Percentiles rank a stretch among this genome's conserved stretches.
phyloP scores from a whole-genome alignment of 2,797 vertebrate genomes.

The Halcyon badia region DNA sequence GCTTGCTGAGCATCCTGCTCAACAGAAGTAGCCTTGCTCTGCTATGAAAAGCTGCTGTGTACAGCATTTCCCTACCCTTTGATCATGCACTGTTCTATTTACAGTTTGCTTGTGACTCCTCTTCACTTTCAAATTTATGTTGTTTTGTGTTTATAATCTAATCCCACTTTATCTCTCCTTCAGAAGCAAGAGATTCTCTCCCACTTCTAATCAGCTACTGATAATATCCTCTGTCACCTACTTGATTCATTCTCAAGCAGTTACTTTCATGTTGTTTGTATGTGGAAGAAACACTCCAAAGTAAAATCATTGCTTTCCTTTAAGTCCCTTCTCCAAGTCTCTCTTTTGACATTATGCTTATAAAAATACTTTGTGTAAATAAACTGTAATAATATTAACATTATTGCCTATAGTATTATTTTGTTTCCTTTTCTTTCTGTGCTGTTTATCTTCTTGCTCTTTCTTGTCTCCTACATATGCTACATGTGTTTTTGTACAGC shows the following conservation, averaged over 20 bases:
- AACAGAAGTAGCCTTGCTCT: background rate
- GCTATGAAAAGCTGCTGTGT: background rate
- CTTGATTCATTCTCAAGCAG: conserved; percentile 36
- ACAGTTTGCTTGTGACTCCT: background rate
- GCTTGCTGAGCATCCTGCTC: background rate
- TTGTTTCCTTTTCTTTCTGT: background rate
- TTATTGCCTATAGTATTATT: background rate
- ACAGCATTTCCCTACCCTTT: background rate
- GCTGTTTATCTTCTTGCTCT: background rate
- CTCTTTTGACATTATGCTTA: conserved; percentile 5
- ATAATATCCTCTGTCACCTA: conserved; percentile 18
- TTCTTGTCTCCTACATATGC: background rate
- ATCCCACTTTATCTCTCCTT: conserved; percentile 50
- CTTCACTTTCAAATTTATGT: conserved; percentile 1
- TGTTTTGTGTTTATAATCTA: conserved; percentile 38
- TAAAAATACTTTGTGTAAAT: conserved; percentile 2
- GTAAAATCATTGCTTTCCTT: conserved; percentile 7
- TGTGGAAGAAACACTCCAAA: conserved; percentile 22
- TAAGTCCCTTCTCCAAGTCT: conserved; percentile 6
- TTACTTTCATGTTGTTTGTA: background rate
- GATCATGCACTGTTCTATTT: background rate
- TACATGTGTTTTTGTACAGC: background rate
- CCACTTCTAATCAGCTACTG: conserved; percentile 32
- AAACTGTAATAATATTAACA: background rate
- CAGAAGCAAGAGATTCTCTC: conserved; percentile 37